Evolutionary conservation across 2,888 invertebrate species (phyloP), one percentile per base, ranked within the genome.

Genomic region (Drosophila kanekoi): DNA sequence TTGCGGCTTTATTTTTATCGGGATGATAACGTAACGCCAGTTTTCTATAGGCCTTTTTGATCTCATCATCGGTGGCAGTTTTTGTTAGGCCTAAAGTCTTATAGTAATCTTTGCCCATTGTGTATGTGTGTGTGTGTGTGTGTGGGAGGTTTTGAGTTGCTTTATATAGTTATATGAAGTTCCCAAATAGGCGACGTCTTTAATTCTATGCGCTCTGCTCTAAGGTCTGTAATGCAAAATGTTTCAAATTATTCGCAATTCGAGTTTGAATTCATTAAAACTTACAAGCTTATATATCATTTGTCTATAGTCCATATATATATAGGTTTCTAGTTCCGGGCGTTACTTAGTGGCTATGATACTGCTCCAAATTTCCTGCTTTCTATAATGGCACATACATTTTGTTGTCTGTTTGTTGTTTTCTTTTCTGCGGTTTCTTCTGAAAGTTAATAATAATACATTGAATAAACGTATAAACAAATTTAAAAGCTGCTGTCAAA

Each of bases 71-170:
- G 67, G 95, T 95, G 53, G 99, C 98, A 87, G 95, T 96, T 93
- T 96, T 97, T 59, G 94, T 87, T 79, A 99, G 93, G 74, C 98
- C 99, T 81, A 99, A 94, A 88, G 95, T 97, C 93, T 97, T 97
- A 93, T 99, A 99, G 92, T 98, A 99, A 93, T 99, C 98, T 94
- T 99, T 99, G 68, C 98, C 99, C 99, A 99, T 98, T 68, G 51
- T 61, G 47, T 72, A n/a, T 72, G 48, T 54, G 38, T 53, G 38
- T 52, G 48, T 59, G 13, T 40, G 23, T 52, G 38, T 40, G 51
- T 52, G 52, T 54, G 49, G 43, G 57, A 45, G 41, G 23, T 54
- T 40, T 70, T 41, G 9, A 32, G 71, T 54, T 45, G 51, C 13
- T 68, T 53, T 65, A 28, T 65, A 60, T 32, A 57, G 23, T 44